These are phyloP conservation scores for Rhodeus uyekii DNA, from an alignment of 2,797 vertebrate genomes.

Conservation along the genomic window DNA sequence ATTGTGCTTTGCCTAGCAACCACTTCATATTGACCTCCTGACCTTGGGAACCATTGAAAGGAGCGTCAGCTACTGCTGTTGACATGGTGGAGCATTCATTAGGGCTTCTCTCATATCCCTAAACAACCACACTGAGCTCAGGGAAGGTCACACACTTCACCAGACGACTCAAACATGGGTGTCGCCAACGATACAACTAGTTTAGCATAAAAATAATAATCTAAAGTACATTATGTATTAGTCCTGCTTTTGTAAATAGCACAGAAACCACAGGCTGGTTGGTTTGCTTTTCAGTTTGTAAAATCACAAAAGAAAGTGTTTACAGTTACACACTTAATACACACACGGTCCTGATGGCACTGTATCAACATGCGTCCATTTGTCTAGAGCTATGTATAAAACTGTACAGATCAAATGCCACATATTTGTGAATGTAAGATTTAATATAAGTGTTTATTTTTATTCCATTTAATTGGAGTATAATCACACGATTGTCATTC, in stretches of 20 bases:
- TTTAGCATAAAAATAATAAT: neutral
- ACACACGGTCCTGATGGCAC: no score
- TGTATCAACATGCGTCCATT: no score
- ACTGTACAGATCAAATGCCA: neutral
- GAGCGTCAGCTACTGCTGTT: neutral
- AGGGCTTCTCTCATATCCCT: neutral
- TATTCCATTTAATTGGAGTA: neutral
- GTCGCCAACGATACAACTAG: neutral
- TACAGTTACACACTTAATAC: no score
- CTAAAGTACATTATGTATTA: neutral
- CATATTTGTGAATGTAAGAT: neutral
- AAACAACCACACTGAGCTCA: constrained; percentile 3
- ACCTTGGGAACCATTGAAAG: neutral
- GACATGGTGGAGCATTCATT: neutral
- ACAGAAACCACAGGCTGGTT: no score
- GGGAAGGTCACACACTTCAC: constrained; percentile 15
- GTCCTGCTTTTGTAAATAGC: no score
- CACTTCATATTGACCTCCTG: constrained; percentile 7
- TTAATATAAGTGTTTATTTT: neutral
- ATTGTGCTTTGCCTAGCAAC: constrained; percentile 11
- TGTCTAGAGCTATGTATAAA: no score
- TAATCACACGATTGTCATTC: neutral
- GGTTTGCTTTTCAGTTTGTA: no score
- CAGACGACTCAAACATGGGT: neutral
- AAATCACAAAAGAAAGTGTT: no score